Evolutionary conservation across 2,888 invertebrate species (phyloP), one percentile per base, ranked within the genome.

Genomic region (Synanthedon vespiformis): DNA sequence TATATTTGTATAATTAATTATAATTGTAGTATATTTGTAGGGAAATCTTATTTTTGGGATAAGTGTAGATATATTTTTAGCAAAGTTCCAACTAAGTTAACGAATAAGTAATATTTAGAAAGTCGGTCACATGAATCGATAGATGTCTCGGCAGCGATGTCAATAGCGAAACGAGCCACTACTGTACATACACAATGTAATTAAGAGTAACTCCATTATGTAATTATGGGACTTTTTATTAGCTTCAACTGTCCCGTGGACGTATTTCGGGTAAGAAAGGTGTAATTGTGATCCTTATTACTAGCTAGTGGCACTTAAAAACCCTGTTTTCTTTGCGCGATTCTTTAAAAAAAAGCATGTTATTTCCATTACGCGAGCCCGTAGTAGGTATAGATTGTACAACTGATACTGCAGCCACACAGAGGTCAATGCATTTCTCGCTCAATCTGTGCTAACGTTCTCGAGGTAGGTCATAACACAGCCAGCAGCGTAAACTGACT

Each of bases 371-470:
- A 34, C 34, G 34, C 34, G 34, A 34, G 10, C 8, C 34, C 10
- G 8, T 34, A 34, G 34, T 34, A 34, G 8, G 8, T 34, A 34
- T 10, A 10, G 34, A 10, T 34, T 34, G 34, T 10, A 5, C 34
- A 34, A 34, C 34, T 13, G 14, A 44, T 44, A 44, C 44, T 44
- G 40, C 16, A 40, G 49, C 6, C 13, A 22, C 40, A 48, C 11
- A 22, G 40, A 27, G 51, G 51, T 48, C 48, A 49, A n/a, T 51
- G 53, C 49, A 47, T 49, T 50, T 65, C 57, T 59, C 61, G 58
- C 55, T 52, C 63, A 62, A 68, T 66, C 68, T 68, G 67, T 71
- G 73, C 64, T 67, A 68, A 70, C 65, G 69, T 56, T 67, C 71
- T 55, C 65, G 13, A 67, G 68, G 58, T 65, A 52, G 74, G 74